A percentile compares a stretch with the other conserved stretches of the same genome.
phyloP scores from a whole-genome alignment of 2,888 invertebrate genomes.

The Auanema sp. region DNA sequence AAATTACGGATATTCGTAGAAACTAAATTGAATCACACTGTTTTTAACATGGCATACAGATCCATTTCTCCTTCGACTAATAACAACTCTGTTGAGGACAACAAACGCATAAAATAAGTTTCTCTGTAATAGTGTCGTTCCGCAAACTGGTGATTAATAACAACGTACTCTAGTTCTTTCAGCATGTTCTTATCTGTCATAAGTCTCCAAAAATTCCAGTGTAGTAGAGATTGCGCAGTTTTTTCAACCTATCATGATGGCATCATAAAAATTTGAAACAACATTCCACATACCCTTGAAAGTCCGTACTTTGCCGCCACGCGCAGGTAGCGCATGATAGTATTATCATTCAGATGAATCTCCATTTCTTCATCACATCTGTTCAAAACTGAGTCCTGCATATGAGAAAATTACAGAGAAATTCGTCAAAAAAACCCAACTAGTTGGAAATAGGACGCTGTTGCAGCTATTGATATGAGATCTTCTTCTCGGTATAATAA shows the following conservation, averaged over 20 bases:
- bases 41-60: slow-evolving; percentile 43
- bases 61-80: slow-evolving; percentile 54
- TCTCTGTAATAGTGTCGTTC: slow-evolving; percentile 25
- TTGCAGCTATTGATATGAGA: slow-evolving; percentile 42
- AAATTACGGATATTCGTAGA: slow-evolving; percentile 9
- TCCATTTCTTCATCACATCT: slow-evolving; percentile 45
- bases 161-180: slow-evolving; percentile 23
- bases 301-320: slow-evolving; percentile 40
- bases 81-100: slow-evolving; percentile 39
- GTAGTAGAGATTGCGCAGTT: slow-evolving; percentile 20
- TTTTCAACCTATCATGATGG: slow-evolving; percentile 9
- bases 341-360: slow-evolving; percentile 28
- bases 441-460: slow-evolving; percentile 47
- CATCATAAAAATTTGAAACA: no score
- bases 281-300: slow-evolving; percentile 5
- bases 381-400: slow-evolving; percentile 38
- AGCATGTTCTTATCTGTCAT: slow-evolving; percentile 30
- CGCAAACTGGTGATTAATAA: slow-evolving; percentile 6
- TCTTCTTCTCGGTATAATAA: slow-evolving; percentile 49
- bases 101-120: slow-evolving; percentile 25
- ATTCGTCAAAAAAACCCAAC: slow-evolving; percentile 13
- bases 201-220: slow-evolving; percentile 42
- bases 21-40: slow-evolving; percentile 29
- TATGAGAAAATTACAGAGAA: neutral
- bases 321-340: slow-evolving; percentile 33